Conservation (phyloP, 2,888 invertebrate species). For the Neoascia interrupta region DNA sequence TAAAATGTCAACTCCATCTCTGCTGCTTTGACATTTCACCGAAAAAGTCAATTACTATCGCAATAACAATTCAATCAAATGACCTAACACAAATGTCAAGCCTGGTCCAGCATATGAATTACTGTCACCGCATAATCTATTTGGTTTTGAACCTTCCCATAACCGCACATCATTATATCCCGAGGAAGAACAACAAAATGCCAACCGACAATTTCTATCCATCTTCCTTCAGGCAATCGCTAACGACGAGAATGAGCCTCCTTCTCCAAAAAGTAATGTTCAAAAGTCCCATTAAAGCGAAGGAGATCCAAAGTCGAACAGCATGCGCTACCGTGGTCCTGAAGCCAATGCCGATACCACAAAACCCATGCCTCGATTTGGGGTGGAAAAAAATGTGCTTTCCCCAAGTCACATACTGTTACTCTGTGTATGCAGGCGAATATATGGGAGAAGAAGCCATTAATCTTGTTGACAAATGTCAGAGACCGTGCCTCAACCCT, state of each 20-base stretch:
- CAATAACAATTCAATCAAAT: constrained; percentile 60
- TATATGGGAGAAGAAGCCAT: constrained; percentile 50
- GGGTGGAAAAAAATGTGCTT: constrained; percentile 24
- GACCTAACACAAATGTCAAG: constrained; percentile 54
- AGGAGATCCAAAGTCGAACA: constrained; percentile 17
- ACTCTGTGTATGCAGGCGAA: constrained; percentile 31
- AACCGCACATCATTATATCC: constrained; percentile 49
- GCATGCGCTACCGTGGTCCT: background rate
- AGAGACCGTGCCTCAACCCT: constrained; percentile 40
- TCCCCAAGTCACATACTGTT: constrained; percentile 45
- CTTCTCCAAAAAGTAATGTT: constrained; percentile 11
- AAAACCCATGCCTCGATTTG: too few species aligned
- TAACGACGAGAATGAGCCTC: background rate
- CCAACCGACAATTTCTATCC: constrained; percentile 45
- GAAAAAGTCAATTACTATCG: constrained; percentile 39
- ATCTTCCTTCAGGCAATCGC: constrained; percentile 21
- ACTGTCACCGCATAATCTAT: constrained; percentile 16
- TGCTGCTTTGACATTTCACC: constrained; percentile 13
- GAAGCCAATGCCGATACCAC: constrained; percentile 15
- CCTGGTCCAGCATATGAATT: constrained; percentile 45
- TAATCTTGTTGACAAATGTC: constrained; percentile 69
- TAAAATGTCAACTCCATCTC: too few species aligned
- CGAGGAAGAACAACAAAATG: constrained; percentile 29
- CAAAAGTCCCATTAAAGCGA: constrained; percentile 55
- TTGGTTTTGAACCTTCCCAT: constrained; percentile 8